Base-by-base conservation (phyloP, 2,113 vertebrate genomes). In the Murina feae region DNA sequence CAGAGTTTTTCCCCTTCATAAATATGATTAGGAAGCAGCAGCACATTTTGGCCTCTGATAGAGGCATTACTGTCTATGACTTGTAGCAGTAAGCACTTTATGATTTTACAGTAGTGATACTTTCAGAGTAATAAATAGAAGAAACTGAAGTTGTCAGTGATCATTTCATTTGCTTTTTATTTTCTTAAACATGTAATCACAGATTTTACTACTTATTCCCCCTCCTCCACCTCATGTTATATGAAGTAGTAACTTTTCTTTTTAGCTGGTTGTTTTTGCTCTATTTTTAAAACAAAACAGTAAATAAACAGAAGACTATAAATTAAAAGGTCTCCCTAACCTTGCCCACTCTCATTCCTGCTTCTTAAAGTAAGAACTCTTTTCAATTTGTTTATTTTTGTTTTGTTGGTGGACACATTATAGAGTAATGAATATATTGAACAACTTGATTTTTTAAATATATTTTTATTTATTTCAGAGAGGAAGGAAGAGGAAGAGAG, bases 81-180 rank as follows among this genome's bases (percentile, higher is more conserved):
- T 83, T 87, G 28, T 58, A 66, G 84, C 65, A 85, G 7, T 80
- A 39, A 79, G 39, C 39, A 35, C 80, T 92, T 89, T 89, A 65
- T 79, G 47, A 47, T 66, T 91, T 85, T 71, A 89, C 49, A 66
- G 78, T 25, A 47, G 7, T 81, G 42, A 75, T 83, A 65, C 47
- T 32, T 90, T 86, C 44, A 42, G 28, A 76, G 65, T 78, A 51
- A 84, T 91, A 66, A 86, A 58, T 82, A 90, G 68, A 71, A 76
- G 35, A 90, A 92, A 71, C 28, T 51, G 42, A 94, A 96, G 49
- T 91, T 86, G 30, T 63, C 51, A 65, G 16, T 74, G 35, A 51
- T 93, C 39, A 65, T 83, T 90, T 87, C 66, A 76, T 71, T 81
- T 94, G 21, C 13, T 91, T 84, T 92, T 94, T 84, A 53, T 76